Conservation (phyloP, 2,113 vertebrate species). For the Xiphophorus hellerii region DNA sequence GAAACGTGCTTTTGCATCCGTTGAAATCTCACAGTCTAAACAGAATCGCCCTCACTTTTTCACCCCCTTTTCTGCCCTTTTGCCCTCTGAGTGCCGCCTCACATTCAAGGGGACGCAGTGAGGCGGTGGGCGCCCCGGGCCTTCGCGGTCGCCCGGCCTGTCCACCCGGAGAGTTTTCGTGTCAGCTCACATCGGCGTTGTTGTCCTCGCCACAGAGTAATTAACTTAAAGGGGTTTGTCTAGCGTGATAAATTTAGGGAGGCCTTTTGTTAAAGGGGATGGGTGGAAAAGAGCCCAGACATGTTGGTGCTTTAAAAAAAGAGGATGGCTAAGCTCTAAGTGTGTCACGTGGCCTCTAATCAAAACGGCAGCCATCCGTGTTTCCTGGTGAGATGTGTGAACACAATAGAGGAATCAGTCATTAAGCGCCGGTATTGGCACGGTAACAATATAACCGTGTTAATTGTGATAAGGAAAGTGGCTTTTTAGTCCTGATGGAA, state of each 20-base stretch:
- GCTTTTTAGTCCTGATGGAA: conserved; percentile 45
- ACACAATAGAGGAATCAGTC: conserved; percentile 73
- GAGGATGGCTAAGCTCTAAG: conserved; percentile 54
- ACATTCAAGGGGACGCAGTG: conserved; percentile 46
- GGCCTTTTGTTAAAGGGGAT: conserved; percentile 59
- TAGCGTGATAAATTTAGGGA: conserved; percentile 73
- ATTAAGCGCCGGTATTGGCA: conserved; percentile 66
- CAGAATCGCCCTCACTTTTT: conserved; percentile 26
- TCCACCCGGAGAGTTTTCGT: conserved; percentile 70
- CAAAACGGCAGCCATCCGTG: conserved; percentile 53
- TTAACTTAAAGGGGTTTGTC: conserved; percentile 77
- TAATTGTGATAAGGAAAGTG: conserved; percentile 63
- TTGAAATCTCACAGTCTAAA: conserved; percentile 10
- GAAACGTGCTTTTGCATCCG: not conserved
- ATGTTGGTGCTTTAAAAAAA: conserved; percentile 36
- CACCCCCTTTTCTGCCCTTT: conserved; percentile 29
- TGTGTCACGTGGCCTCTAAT: conserved; percentile 65
- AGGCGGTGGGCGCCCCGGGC: conserved; percentile 51
- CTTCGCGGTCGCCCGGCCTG: conserved; percentile 38
- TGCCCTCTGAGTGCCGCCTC: conserved; percentile 49
- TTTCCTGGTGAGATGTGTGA: conserved; percentile 71
- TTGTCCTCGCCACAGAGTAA: conserved; percentile 68
- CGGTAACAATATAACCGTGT: conserved; percentile 71
- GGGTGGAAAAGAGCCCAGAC: conserved; percentile 44
- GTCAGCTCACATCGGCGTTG: conserved; percentile 74